These are phyloP conservation scores for Polyodon spathula DNA, from an alignment of 2,113 vertebrate species.

Conservation along the genomic window DNA sequence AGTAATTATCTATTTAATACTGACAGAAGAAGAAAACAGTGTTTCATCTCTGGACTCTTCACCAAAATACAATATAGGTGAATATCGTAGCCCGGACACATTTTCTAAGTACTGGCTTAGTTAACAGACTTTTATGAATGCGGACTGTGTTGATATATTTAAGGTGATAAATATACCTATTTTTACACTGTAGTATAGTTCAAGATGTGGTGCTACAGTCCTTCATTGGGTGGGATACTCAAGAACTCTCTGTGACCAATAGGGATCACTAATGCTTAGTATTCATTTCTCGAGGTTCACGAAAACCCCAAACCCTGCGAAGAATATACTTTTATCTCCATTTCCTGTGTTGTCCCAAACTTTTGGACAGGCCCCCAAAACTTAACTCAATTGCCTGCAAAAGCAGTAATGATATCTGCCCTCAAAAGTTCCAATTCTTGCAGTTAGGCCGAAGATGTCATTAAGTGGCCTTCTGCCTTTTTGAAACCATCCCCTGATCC, in stretches of 20 bases:
- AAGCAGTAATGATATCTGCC: not conserved
- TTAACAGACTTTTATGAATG: no score
- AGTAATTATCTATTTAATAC: no score
- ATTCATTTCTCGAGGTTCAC: no score
- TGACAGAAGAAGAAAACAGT: no score
- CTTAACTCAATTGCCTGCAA: not conserved
- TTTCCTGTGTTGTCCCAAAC: not conserved
- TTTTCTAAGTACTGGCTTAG: no score
- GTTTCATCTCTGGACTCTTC: no score
- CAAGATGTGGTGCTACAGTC: no score
- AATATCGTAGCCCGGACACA: not conserved
- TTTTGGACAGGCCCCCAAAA: not conserved
- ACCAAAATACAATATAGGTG: not conserved
- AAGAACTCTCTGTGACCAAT: not conserved
- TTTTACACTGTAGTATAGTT: no score
- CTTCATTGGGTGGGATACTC: no score
- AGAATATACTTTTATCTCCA: not conserved
- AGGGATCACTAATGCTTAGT: slow-evolving; percentile 3
- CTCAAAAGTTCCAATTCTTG: not conserved
- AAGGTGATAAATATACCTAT: no score
- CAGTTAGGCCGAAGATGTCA: not conserved
- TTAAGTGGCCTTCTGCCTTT: slow-evolving; percentile 5
- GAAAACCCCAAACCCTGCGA: no score
- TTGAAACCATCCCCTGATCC: slow-evolving; percentile 41
- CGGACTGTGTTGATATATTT: no score